phyloP scores from a whole-genome alignment of 2,888 invertebrate species.

The Noctua comes region DNA sequence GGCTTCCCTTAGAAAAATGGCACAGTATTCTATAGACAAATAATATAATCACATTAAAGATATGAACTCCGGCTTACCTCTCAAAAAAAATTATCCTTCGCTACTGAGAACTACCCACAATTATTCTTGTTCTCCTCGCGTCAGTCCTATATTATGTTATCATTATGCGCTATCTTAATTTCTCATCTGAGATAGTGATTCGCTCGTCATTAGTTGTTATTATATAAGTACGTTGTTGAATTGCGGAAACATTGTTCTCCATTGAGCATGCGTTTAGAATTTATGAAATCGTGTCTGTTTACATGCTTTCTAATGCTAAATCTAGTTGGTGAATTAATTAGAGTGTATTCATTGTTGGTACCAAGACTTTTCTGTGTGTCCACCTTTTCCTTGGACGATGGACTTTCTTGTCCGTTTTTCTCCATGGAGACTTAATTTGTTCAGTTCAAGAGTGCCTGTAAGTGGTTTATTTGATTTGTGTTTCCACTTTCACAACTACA shows the following conservation, averaged over 20 bases:
- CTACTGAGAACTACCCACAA: background rate
- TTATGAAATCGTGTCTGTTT: constrained; percentile 6
- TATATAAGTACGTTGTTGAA: constrained; percentile 21
- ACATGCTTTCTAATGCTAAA: constrained; percentile 30
- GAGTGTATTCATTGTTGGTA: background rate
- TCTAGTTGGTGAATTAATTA: constrained; percentile 7
- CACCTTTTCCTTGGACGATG: background rate
- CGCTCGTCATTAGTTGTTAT: constrained; percentile 9
- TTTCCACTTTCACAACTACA: background rate
- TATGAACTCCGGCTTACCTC: too few relatives aligned
- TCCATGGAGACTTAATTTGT: too few relatives aligned
- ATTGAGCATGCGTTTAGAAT: constrained; percentile 12
- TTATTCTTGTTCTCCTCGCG: background rate
- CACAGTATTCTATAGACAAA: too few relatives aligned
- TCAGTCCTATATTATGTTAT: background rate
- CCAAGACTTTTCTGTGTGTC: background rate
- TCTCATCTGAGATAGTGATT: constrained; percentile 7
- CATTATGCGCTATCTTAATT: constrained; percentile 14
- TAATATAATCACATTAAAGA: too few relatives aligned
- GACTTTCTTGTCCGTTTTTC: background rate
- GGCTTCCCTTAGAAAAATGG: too few relatives aligned
- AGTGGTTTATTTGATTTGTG: background rate
- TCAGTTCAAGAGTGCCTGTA: too few relatives aligned
- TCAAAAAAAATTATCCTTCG: too few relatives aligned
- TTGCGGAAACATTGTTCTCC: constrained; percentile 35